Base-by-base conservation (phyloP, 1,140 invertebrate genomes). In the Hypothenemus hampei region DNA sequence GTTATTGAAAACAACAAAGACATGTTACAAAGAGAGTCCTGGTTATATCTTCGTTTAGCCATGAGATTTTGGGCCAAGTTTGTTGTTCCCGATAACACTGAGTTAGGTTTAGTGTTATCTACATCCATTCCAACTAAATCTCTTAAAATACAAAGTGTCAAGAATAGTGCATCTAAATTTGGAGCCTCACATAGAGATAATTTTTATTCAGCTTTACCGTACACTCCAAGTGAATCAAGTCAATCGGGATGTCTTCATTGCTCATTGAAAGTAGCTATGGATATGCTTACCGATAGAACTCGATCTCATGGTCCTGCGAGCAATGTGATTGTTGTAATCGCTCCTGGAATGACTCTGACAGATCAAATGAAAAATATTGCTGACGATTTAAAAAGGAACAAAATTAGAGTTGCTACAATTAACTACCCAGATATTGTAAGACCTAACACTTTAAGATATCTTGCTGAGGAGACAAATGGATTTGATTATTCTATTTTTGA, bases 11-110 rank as follows among this genome's bases (percentile, higher is more conserved):
- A 77, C 55, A 76, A 75, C 3, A 73, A 76, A 63, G 73, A 78
- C 37, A 79, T 78, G 74, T 60, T 72, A 21, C 65, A 74, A 11
- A 70, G 77, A 65, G 79, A 82, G 65, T 77, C 78, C 21, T 82
- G 79, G 79, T 76, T 70, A 53, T 81, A 78, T 64, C 65, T 82
- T 31, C 66, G 78, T 37, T 69, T 72, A 23, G 78, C 79, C 3
- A 72, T 81, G 50, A 69, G 78, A 26, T 79, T 81, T 60, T 77
- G 79, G 70, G 74, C 76, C 13, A 69, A 76, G 18, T 73, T 76
- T 41, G 76, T 78, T 62, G 59, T 81, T 3, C 73, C 75, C 0
- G 63, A 67, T 15, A 73, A 73, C 56, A 73, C 73, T 1, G 77
- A 78, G 68, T 65, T 78, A 0, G 75, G 74, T 40, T 62, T 74